Conservation (phyloP, 2,113 vertebrate genomes). For the Rhinogobius similis region DNA sequence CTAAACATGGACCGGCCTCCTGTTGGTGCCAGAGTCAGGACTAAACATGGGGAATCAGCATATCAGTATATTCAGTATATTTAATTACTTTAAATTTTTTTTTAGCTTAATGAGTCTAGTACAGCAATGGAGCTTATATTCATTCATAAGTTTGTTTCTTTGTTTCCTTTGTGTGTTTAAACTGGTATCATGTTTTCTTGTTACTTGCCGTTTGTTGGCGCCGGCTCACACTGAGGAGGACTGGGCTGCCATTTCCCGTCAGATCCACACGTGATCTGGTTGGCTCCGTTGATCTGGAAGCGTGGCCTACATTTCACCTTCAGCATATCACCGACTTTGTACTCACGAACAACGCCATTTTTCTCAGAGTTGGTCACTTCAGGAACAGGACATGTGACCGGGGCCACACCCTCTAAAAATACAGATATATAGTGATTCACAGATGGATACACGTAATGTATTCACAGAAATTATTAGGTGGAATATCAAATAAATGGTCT, state of each 20-base stretch:
- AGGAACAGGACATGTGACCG: conserved; percentile 42
- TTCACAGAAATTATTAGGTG: too few relatives aligned
- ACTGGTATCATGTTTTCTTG: not conserved
- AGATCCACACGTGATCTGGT: conserved; percentile 45
- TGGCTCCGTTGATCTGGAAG: conserved; percentile 52
- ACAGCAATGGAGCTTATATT: too few relatives aligned
- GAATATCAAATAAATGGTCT: too few relatives aligned
- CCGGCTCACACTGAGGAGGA: conserved; percentile 50
- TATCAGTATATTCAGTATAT: too few relatives aligned
- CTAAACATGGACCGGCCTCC: too few relatives aligned
- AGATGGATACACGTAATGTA: too few relatives aligned
- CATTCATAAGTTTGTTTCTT: too few relatives aligned
- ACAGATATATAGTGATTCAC: not conserved
- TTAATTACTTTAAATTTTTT: too few relatives aligned
- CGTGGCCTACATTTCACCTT: conserved; percentile 49
- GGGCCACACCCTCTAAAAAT: conserved; percentile 38
- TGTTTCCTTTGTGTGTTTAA: too few relatives aligned
- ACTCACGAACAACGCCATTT: not conserved
- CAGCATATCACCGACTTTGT: conserved; percentile 27
- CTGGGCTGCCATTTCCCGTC: conserved; percentile 54
- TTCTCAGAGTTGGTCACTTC: conserved; percentile 44
- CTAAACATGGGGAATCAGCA: too few relatives aligned
- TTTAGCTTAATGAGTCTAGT: too few relatives aligned
- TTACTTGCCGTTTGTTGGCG: not conserved
- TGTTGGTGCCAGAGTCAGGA: too few relatives aligned